Evolutionary conservation across 2,797 vertebrate genomes (phyloP), one percentile per base, ranked within the genome.

Genomic region (Fistularia commersonii): DNA sequence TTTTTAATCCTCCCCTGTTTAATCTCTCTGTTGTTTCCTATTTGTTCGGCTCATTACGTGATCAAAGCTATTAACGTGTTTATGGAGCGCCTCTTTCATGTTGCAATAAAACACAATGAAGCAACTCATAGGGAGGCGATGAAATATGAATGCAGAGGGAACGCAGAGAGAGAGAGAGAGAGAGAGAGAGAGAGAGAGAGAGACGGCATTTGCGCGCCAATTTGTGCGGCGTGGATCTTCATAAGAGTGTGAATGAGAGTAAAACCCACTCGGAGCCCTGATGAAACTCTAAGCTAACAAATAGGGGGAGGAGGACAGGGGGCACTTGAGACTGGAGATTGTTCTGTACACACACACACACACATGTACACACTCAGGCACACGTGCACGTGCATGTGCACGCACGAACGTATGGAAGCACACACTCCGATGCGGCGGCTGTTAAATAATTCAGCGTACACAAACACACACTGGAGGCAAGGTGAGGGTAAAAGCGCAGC

Each of bases 1-100:
- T 53, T 52, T 57, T 58, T 43, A 11, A 61, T 74, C 52, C 63
- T 57, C 53, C 42, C 65, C 54, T 65, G 66, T 82, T 78, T 84
- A 74, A 86, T 85, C 78, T 82, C 49, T 39, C 61, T 69, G 78
- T 80, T 81, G 82, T 77, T 79, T 84, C 72, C 70, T 85, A 86
- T 85, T 86, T 84, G 82, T 83, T 82, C 74, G 43, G 64, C 78
- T 84, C 78, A 81, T 86, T 84, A 85, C 61, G 74, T 81, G 82
- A 86, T 85, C 82, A 86, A 87, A 84, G 82, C 69, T 72, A 76
- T 83, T 81, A 79, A 72, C 71, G 55, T 83, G 82, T 84, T 87
- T 83, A 85, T 76, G 78, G 61, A 79, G 79, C 53, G 5, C 33
- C 54, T 54, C 79, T 85, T 81, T 87, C 75, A 84, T 84, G 75